Percentiles rank a stretch among this genome's conserved stretches.
These are phyloP conservation scores for Spermophilus dauricus DNA, from an alignment of 2,113 vertebrate species.

Conservation along the genomic window DNA sequence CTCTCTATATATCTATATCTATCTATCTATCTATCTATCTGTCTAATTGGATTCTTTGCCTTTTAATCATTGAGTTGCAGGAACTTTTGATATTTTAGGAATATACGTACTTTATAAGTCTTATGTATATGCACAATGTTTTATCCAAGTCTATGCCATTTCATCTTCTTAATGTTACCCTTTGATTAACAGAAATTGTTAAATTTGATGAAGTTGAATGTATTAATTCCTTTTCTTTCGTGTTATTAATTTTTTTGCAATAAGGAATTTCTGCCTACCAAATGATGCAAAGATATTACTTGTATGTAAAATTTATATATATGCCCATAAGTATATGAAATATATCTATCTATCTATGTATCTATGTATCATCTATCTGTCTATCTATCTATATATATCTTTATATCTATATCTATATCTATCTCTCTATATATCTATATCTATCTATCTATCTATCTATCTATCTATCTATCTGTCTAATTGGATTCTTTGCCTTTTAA, in stretches of 20 bases:
- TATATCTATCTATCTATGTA: no score
- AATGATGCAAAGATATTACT: not conserved
- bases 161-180: not conserved
- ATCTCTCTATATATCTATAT: not conserved
- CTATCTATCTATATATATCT: no score
- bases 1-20: not conserved
- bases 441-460: no score
- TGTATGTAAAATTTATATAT: no score
- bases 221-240: not conserved
- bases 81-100: not conserved
- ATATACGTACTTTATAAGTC: not conserved
- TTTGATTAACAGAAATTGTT: not conserved
- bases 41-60: not conserved
- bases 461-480: no score
- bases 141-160: not conserved
- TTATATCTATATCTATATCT: not conserved
- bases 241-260: not conserved
- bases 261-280: not conserved
- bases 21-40: no score
- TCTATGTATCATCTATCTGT: no score
- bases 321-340: no score
- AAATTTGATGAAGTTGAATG: not conserved
- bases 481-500: not conserved
- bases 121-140: not conserved
- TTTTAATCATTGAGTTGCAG: not conserved